Evolutionary conservation across 2,113 vertebrate species (phyloP).

Genomic region (Acrocephalus arundinaceus): DNA sequence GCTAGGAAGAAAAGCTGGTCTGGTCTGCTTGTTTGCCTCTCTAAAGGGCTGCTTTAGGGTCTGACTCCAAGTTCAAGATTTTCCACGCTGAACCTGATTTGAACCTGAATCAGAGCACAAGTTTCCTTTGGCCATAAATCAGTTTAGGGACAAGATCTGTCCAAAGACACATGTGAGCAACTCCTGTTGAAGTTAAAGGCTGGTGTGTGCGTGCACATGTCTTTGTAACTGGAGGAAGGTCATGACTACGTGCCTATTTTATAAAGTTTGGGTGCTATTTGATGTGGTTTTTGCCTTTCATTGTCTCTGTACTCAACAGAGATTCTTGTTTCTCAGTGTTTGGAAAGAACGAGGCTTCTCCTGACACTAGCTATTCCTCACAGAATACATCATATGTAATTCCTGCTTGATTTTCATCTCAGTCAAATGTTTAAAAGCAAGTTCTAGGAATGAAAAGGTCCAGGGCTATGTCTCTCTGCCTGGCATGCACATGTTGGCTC

Average conservation of each 20-base stretch:
- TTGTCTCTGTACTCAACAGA: neutral
- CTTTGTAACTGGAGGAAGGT: neutral
- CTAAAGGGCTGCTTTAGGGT: constrained; percentile 17
- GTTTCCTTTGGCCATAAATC: constrained; percentile 44
- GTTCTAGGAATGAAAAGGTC: neutral
- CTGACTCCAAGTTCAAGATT: constrained; percentile 54
- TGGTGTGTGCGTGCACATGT: neutral
- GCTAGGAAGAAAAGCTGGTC: neutral
- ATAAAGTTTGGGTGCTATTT: neutral
- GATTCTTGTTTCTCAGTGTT: neutral
- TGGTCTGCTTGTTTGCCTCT: constrained; percentile 23
- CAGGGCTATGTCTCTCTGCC: neutral
- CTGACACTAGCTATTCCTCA: neutral
- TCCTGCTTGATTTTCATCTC: neutral
- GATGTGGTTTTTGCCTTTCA: neutral
- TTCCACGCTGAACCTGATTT: constrained; percentile 51
- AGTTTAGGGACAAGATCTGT: constrained; percentile 41
- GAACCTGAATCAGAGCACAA: constrained; percentile 40
- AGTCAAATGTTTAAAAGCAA: neutral
- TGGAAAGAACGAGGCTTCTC: neutral
- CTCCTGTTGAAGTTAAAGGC: neutral
- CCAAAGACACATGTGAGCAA: constrained; percentile 21
- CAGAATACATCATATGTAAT: neutral
- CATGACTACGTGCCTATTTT: neutral
- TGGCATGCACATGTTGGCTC: neutral